Percentiles rank a stretch among this genome's conserved stretches.
These are phyloP conservation scores for Leguminivora glycinivorella DNA, from an alignment of 1,140 invertebrate species.

Conservation along the genomic window DNA sequence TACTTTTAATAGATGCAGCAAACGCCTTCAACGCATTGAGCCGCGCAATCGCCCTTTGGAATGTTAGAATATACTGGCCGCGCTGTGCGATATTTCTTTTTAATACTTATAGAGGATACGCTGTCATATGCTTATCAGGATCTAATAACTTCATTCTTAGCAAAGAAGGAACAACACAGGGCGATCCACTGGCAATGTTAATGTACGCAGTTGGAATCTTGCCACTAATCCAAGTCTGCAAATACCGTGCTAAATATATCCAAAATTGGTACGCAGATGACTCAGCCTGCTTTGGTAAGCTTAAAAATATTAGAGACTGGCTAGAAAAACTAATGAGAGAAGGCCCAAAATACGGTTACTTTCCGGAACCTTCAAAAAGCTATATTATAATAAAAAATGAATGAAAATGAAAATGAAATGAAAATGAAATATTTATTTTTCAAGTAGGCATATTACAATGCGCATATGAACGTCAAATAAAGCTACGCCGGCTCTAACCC, in stretches of 20 bases:
- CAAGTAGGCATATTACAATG: too few relatives aligned
- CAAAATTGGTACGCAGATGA: not conserved
- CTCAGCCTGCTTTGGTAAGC: not conserved
- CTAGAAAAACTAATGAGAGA: not conserved
- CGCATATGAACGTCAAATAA: too few relatives aligned
- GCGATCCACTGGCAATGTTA: not conserved
- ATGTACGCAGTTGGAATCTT: not conserved
- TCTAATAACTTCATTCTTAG: not conserved
- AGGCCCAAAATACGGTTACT: not conserved
- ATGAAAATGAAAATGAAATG: too few relatives aligned
- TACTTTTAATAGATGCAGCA: not conserved
- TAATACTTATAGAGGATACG: not conserved
- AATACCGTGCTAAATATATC: not conserved
- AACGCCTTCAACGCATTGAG: not conserved
- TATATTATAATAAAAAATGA: not conserved
- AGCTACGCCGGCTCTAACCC: too few relatives aligned
- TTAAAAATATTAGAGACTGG: not conserved
- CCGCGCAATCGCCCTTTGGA: not conserved
- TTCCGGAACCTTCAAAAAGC: not conserved
- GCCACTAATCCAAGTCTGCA: not conserved
- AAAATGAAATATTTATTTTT: too few relatives aligned
- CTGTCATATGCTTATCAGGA: not conserved
- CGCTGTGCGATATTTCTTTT: not conserved
- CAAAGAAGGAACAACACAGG: slow-evolving; percentile 1
- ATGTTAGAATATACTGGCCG: not conserved